Percentiles rank a stretch among this genome's conserved stretches.
These are phyloP conservation scores for Ophion slaviceki DNA, from an alignment of 2,888 invertebrate genomes.

Conservation along the genomic window DNA sequence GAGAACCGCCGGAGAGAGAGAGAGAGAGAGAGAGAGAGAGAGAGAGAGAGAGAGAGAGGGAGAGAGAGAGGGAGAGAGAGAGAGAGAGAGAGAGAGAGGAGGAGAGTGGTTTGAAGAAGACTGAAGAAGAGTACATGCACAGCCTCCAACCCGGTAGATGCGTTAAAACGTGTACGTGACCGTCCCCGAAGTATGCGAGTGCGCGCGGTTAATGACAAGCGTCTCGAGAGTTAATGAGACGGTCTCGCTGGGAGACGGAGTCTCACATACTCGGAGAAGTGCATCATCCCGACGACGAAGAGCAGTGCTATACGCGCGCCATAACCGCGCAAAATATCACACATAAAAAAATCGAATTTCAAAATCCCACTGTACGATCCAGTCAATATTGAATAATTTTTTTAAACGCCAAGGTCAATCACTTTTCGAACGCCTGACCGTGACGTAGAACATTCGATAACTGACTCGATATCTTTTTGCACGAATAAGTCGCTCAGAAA, in stretches of 20 bases:
- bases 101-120: constrained; percentile 34
- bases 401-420: too few species aligned
- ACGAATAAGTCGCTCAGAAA: too few species aligned
- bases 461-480: too few species aligned
- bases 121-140: constrained; percentile 36
- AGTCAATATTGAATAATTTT: too few species aligned
- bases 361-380: too few species aligned
- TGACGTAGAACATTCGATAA: too few species aligned
- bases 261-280: constrained; percentile 32
- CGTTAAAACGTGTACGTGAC: constrained; percentile 30
- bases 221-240: constrained; percentile 76
- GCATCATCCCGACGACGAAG: background rate
- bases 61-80: too few species aligned
- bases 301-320: too few species aligned
- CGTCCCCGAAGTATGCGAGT: constrained; percentile 16
- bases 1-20: constrained; percentile 49
- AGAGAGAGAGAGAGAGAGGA: constrained; percentile 12
- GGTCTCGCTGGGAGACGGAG: constrained; percentile 61
- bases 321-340: too few species aligned
- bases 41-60: background rate
- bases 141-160: constrained; percentile 43
- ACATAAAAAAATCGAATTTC: too few species aligned
- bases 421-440: too few species aligned
- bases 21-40: background rate
- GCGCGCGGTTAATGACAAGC: constrained; percentile 69